A percentile compares a stretch with the other conserved stretches of the same genome.
Evolutionary conservation across 2,797 vertebrate genomes (phyloP).

Genomic region (Hoplostethus atlanticus): DNA sequence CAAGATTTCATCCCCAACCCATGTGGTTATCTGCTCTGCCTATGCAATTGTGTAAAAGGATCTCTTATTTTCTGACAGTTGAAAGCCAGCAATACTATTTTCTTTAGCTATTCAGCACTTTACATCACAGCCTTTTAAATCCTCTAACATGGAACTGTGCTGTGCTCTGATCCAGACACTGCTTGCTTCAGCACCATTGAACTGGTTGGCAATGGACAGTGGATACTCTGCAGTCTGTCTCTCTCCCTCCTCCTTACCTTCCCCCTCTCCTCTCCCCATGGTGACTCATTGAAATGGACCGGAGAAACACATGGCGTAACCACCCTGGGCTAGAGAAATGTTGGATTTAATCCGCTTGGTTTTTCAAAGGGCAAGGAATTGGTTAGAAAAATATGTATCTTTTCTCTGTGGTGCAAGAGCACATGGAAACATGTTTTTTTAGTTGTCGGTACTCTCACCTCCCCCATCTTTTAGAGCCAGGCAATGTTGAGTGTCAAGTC

Average conservation of each 20-base stretch:
- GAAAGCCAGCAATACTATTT: constrained; percentile 2
- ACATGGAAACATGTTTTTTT: background rate
- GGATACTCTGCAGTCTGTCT: constrained; percentile 62
- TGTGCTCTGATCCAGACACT: constrained; percentile 52
- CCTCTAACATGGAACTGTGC: constrained; percentile 15
- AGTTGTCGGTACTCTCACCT: too few species aligned
- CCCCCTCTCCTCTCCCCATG: constrained; percentile 14
- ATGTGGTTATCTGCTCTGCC: background rate
- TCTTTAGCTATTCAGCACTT: constrained; percentile 3
- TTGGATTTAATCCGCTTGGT: constrained; percentile 35
- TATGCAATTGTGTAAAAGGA: background rate
- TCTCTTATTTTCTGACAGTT: constrained; percentile 9
- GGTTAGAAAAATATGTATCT: background rate
- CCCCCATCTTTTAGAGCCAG: background rate
- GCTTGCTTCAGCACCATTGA: constrained; percentile 62
- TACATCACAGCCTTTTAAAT: constrained; percentile 33
- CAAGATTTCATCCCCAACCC: background rate
- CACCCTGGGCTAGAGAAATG: constrained; percentile 35
- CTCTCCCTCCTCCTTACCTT: constrained; percentile 9
- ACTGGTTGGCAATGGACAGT: constrained; percentile 36
- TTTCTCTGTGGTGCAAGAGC: background rate
- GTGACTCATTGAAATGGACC: constrained; percentile 74
- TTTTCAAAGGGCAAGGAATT: constrained; percentile 21
- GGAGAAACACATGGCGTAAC: constrained; percentile 53
- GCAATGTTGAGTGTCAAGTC: background rate